These are phyloP conservation scores for Cottus gobio DNA, from an alignment of 2,113 vertebrate species.

Conservation along the genomic window DNA sequence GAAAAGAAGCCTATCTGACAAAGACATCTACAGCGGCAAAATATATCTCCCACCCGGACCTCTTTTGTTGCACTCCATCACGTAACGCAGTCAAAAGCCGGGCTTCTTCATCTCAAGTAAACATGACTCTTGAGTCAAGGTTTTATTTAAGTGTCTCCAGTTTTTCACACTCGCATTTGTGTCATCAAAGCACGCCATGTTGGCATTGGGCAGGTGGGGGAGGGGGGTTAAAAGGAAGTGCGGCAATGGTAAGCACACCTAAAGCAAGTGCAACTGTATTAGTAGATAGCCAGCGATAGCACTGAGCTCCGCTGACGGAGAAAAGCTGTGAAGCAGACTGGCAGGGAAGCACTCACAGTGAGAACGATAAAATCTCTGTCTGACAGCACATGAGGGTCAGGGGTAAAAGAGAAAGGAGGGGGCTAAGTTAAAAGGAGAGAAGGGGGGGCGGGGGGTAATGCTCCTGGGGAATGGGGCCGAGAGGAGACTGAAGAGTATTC, in stretches of 20 bases:
- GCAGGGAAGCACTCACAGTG: slow-evolving; percentile 6
- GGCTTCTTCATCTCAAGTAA: slow-evolving; percentile 33
- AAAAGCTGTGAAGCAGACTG: slow-evolving; percentile 29
- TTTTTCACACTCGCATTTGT: slow-evolving; percentile 11
- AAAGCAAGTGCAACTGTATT: slow-evolving; percentile 41
- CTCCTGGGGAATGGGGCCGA: slow-evolving; percentile 28
- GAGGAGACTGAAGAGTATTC: slow-evolving; percentile 44
- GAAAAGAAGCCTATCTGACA: slow-evolving; percentile 67
- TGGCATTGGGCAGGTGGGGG: not conserved
- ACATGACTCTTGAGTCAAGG: slow-evolving; percentile 42
- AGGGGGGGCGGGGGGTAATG: not conserved
- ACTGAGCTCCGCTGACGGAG: slow-evolving; percentile 43
- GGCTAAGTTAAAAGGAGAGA: slow-evolving; percentile 9
- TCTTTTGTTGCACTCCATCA: slow-evolving; percentile 50
- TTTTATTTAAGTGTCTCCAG: slow-evolving; percentile 16
- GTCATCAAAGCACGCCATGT: slow-evolving; percentile 41
- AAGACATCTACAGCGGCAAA: slow-evolving; percentile 59
- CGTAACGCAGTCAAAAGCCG: slow-evolving; percentile 24
- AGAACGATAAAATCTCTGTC: slow-evolving; percentile 21
- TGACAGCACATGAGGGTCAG: slow-evolving; percentile 53
- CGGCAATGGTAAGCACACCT: slow-evolving; percentile 41
- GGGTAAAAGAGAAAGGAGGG: slow-evolving; percentile 21
- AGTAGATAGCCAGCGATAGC: slow-evolving; percentile 58
- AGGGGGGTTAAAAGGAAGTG: slow-evolving; percentile 16
- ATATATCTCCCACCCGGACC: slow-evolving; percentile 35